Evolutionary conservation across 2,797 vertebrate genomes (phyloP).

Genomic region (Microhierax caerulescens): DNA sequence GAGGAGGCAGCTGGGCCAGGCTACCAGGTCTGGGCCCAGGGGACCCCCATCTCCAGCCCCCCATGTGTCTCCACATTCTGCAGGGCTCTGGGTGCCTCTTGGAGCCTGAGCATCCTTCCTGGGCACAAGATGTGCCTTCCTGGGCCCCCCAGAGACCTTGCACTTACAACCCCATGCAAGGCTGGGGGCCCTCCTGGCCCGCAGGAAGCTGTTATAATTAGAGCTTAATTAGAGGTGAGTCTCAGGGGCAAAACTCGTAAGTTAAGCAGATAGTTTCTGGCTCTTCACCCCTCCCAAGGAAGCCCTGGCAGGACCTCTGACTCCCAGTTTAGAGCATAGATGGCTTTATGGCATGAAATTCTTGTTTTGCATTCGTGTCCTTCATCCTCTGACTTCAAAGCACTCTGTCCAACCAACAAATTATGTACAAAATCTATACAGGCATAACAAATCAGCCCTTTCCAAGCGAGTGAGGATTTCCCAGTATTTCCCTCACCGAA

Average conservation of each 20-base stretch:
- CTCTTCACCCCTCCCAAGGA: too few relatives aligned
- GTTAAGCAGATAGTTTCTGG: not conserved
- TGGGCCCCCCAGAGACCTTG: not conserved
- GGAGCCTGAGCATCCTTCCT: too few relatives aligned
- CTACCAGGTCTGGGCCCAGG: rapidly evolving
- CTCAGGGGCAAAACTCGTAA: too few relatives aligned
- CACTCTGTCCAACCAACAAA: not conserved
- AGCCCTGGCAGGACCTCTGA: not conserved
- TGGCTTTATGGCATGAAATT: rapidly evolving
- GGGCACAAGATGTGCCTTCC: too few relatives aligned
- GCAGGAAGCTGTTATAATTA: too few relatives aligned
- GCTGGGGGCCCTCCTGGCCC: too few relatives aligned
- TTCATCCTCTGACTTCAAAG: rapidly evolving
- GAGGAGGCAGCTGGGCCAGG: too few relatives aligned
- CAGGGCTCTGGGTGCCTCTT: too few relatives aligned
- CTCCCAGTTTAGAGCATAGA: rapidly evolving
- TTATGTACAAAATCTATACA: rapidly evolving
- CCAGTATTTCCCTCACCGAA: not conserved
- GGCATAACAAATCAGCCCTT: not conserved
- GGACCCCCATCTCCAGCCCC: not conserved
- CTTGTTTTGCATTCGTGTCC: not conserved
- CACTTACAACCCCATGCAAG: too few relatives aligned
- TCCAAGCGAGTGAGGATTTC: rapidly evolving
- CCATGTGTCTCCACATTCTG: too few relatives aligned
- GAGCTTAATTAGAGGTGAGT: too few relatives aligned